phyloP scores from a whole-genome alignment of 2,113 vertebrate genomes.

The Melozone crissalis region DNA sequence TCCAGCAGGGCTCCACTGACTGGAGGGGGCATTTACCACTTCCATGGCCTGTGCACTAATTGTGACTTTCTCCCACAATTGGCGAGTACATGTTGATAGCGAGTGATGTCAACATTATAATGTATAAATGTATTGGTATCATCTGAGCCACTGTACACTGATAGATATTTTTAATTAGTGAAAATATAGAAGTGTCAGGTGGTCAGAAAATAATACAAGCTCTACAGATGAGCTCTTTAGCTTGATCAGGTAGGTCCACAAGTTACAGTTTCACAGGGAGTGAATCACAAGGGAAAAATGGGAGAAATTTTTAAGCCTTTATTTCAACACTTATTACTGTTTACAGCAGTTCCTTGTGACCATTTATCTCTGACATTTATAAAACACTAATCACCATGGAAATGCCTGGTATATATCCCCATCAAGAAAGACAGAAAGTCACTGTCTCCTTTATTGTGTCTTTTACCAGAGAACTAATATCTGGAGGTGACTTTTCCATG shows the following conservation, averaged over 20 bases:
- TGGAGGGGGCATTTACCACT: not conserved
- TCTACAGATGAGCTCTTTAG: not conserved
- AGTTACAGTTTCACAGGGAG: not conserved
- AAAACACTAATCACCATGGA: constrained; percentile 38
- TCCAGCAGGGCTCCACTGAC: not conserved
- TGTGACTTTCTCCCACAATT: not conserved
- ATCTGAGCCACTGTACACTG: not conserved
- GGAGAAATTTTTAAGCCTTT: not conserved
- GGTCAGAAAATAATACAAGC: not conserved
- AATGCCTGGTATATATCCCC: not conserved
- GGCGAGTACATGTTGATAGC: not conserved
- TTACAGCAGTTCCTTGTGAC: constrained; percentile 20
- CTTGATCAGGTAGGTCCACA: not conserved
- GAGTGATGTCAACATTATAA: not conserved
- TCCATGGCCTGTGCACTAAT: not conserved
- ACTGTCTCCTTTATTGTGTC: not conserved
- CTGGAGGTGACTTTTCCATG: constrained; percentile 28
- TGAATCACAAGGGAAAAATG: not conserved
- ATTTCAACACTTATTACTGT: constrained; percentile 29
- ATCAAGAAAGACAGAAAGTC: constrained; percentile 7
- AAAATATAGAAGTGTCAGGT: not conserved
- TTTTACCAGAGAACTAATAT: constrained; percentile 30
- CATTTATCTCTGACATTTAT: constrained; percentile 33
- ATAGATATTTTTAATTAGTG: not conserved
- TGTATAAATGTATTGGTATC: not conserved